phyloP scores from a whole-genome alignment of 1,140 invertebrate genomes.

The Aphelenchoides fujianensis region DNA sequence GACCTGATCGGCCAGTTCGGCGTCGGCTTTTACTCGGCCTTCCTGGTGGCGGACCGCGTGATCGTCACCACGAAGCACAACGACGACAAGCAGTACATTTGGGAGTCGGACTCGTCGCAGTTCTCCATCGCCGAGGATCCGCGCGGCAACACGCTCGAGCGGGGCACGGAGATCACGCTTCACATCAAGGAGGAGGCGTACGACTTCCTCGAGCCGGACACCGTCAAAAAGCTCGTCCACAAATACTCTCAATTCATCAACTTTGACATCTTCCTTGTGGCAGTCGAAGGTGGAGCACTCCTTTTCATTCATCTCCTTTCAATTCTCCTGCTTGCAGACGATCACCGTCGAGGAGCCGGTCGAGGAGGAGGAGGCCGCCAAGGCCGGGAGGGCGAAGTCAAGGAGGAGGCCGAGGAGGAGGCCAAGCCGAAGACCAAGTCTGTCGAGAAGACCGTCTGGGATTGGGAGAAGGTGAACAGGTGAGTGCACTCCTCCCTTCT shows the following conservation, averaged over 20 bases:
- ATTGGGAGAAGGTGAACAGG: slow-evolving; percentile 87
- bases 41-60: slow-evolving; percentile 82
- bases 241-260: slow-evolving; percentile 99
- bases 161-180: slow-evolving; percentile 79
- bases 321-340: slow-evolving; percentile 65
- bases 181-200: slow-evolving; percentile 92
- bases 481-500: no score
- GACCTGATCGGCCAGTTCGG: slow-evolving; percentile 79
- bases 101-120: slow-evolving; percentile 87
- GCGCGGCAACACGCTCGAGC: slow-evolving; percentile 79
- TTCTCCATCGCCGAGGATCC: slow-evolving; percentile 91
- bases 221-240: slow-evolving; percentile 81
- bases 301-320: no score
- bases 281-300: slow-evolving; percentile 76
- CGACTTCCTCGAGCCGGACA: slow-evolving; percentile 89
- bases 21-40: slow-evolving; percentile 95
- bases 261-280: slow-evolving; percentile 96
- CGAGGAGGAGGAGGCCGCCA: no score
- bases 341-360: slow-evolving; percentile 79
- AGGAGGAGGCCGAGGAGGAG: slow-evolving; percentile 67
- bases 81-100: slow-evolving; percentile 86
- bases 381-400: slow-evolving; percentile 70
- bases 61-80: slow-evolving; percentile 93
- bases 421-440: slow-evolving; percentile 80
- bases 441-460: slow-evolving; percentile 92